Evolutionary conservation across 1,140 invertebrate genomes (phyloP), one percentile per base, ranked within the genome.

Genomic region (Ditylenchus dipsaci): DNA sequence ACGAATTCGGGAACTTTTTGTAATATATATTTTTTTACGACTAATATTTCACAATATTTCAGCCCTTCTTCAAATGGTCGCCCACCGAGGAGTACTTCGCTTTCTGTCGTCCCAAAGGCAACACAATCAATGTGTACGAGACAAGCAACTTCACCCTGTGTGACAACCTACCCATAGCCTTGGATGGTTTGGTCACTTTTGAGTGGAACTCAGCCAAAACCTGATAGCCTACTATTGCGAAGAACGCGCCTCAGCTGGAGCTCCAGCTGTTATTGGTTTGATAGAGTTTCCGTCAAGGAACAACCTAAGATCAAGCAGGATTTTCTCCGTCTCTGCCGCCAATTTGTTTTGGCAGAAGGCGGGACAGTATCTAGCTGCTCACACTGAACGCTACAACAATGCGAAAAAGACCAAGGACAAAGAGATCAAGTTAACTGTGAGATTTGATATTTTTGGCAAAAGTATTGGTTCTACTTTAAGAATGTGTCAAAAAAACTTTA

Each of bases 341-440:
- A 95, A 95, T 80, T 93, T 99, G 81, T 93, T 94, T 83, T 99
- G 96, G 96, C 95, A 98, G 85, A 97, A 96, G 84, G 91, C 89
- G 65, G 96, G 95, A 8, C 93, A 97, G 82, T 96, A 94, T 84
- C 86, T 97, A 17, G 97, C 95, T 82, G 94, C 97, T 0, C 97
- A 97, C 87, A 95, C 97, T 0, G 94, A 97, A 84, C 88, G 95
- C 17, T 98, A 96, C 84, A 89, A 90, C 1, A 97, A 97, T 86
- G 87, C 90, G n/a, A 85, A 93, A 89, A 87, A 95, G 90, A 84
- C 93, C 89, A 86, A 91, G 45, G 81, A 93, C 73, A 88, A 89
- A 64, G 82, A 82, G 70, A 80, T 85, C 8, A 97, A 97, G 85
- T 97, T 97, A 83, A 91, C 91, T 71, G 90, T 90, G 85, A 86